Evolutionary conservation across 1,140 invertebrate genomes (phyloP), one percentile per base, ranked within the genome.

Genomic region (Dolichoris vasculosae): DNA sequence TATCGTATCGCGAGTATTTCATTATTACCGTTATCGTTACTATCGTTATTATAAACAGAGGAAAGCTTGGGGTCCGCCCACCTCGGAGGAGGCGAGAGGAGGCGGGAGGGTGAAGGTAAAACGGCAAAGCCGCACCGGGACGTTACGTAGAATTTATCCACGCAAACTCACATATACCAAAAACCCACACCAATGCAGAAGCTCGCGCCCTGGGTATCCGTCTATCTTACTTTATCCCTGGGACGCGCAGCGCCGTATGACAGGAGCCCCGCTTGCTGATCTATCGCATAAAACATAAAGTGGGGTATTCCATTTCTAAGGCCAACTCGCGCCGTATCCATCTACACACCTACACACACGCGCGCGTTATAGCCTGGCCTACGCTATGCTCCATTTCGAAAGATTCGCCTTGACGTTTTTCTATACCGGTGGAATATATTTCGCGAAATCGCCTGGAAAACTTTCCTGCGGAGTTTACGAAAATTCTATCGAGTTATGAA

Each of bases 251-350:
- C 90, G 87, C 86, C 90, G 90, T 93, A 92, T 91, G 92, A 93
- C 92, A 92, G 91, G 91, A 89, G 91, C 90, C 87, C 87, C 88
- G 89, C 92, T 90, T 90, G 92, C 91, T 93, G 92, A 93, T 93
- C 92, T 92, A 93, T 93, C 92, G 90, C 91, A 92, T 92, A 91
- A 93, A 93, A 93, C 92, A 92, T 92, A 92, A 92, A 92, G 91
- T 91, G 91, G 91, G 90, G 89, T 93, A 92, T 93, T 92, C 91
- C 91, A 90, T 92, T 93, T 92, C 91, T 92, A 91, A 91, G 91
- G 90, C 88, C 88, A 86, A 88, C 71, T 86, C 84, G 86, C 86
- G 73, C 23, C 86, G 83, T 51, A 40, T 38, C 40, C 23, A 20
- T 51, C 64, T 48, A 13, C 80, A 2, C 63, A 32, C 69, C 13